A percentile compares a stretch with the other conserved stretches of the same genome.
These are phyloP conservation scores for Pseudomyrmex concolor DNA, from an alignment of 1,140 invertebrate genomes.

Conservation along the genomic window DNA sequence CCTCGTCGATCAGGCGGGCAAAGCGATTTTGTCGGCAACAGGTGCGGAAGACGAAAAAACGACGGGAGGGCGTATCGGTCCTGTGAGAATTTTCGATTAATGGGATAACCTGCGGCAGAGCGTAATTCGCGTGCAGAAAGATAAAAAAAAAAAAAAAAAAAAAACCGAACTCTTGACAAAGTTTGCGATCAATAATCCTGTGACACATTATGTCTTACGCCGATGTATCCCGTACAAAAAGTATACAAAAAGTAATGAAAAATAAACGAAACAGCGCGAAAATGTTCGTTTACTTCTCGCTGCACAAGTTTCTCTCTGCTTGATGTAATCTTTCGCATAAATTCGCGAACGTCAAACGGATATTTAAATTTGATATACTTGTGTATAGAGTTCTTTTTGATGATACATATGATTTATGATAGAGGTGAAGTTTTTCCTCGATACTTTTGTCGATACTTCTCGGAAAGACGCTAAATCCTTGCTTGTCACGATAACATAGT, in stretches of 20 bases:
- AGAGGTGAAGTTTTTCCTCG: conserved; percentile 40
- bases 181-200: conserved; percentile 24
- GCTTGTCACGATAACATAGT: conserved; percentile 20
- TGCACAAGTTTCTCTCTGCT: background rate
- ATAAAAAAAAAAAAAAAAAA: background rate
- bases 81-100: conserved; percentile 70
- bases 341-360: background rate
- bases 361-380: conserved; percentile 32
- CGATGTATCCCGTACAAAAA: background rate
- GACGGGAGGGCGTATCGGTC: conserved; percentile 46
- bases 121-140: conserved; percentile 38
- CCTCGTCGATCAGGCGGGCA: conserved; percentile 55
- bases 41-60: conserved; percentile 59
- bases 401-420: conserved; percentile 15
- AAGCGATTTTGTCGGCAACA: conserved; percentile 67
- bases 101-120: conserved; percentile 54
- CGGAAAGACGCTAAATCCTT: conserved; percentile 18
- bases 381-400: conserved; percentile 14
- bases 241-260: background rate
- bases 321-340: background rate
- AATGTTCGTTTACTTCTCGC: too few relatives aligned
- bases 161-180: background rate
- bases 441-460: conserved; percentile 14
- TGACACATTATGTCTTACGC: background rate
- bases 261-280: background rate